Percentiles rank a stretch among this genome's conserved stretches.
Conservation (phyloP, 1,140 invertebrate genomes). For the Caenorhabditis latens region DNA sequence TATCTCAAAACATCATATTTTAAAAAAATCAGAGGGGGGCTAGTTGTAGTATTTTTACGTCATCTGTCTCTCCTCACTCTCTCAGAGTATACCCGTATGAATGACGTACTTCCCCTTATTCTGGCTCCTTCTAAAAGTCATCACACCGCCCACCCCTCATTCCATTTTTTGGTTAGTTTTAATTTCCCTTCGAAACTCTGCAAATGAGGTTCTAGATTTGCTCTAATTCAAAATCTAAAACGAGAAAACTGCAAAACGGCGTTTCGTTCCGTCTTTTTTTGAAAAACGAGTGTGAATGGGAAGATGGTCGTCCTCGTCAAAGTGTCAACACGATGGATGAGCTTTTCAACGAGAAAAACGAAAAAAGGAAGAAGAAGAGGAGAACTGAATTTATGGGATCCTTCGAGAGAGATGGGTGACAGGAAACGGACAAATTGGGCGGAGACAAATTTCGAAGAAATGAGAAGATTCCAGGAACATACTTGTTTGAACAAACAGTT, state of each 20-base stretch:
- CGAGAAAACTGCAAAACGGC: not conserved
- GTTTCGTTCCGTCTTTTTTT: not conserved
- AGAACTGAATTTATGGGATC: conserved; percentile 5
- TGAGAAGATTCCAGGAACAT: not conserved
- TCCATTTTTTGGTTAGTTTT: too few relatives aligned
- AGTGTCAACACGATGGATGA: conserved; percentile 26
- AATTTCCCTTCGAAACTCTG: too few relatives aligned
- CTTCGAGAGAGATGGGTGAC: not conserved
- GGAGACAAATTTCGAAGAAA: not conserved
- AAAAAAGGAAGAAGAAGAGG: not conserved
- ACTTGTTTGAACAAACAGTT: too few relatives aligned
- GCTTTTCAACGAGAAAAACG: not conserved
- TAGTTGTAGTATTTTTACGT: too few relatives aligned
- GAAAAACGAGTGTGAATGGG: conserved; percentile 16
- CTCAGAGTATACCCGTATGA: too few relatives aligned
- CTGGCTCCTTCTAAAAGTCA: too few relatives aligned
- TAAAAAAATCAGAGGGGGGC: too few relatives aligned
- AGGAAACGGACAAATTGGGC: not conserved
- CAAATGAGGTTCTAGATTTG: too few relatives aligned
- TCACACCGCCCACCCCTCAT: too few relatives aligned
- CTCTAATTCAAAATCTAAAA: not conserved
- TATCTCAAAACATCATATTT: too few relatives aligned
- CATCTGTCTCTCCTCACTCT: too few relatives aligned
- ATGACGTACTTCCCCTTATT: too few relatives aligned
- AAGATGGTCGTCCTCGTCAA: not conserved